phyloP scores from a whole-genome alignment of 2,113 vertebrate species.

The Cricetomys ansorgei region DNA sequence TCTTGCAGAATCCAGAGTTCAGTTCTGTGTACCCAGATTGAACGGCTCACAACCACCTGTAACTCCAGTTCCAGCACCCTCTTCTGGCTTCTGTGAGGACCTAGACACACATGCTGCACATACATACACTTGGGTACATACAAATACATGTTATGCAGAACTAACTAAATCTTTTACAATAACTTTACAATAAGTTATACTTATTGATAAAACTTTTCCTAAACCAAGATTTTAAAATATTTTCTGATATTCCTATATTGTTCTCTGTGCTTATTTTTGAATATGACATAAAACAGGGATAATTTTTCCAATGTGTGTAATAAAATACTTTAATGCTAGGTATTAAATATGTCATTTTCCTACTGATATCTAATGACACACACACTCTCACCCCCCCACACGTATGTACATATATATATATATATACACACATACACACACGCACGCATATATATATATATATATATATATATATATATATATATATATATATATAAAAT shows the following conservation, averaged over 20 bases:
- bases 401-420: no score
- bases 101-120: background rate
- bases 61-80: background rate
- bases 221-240: background rate
- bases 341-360: background rate
- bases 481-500: background rate
- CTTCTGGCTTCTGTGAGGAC: background rate
- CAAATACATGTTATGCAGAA: background rate
- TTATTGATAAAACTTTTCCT: conserved; percentile 22
- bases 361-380: background rate
- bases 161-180: background rate
- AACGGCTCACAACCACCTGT: background rate
- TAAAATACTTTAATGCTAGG: background rate
- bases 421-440: no score
- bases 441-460: no score
- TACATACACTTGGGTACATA: background rate
- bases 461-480: no score
- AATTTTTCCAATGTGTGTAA: background rate
- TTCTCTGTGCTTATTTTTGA: background rate
- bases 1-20: background rate
- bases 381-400: no score
- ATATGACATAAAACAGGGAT: background rate
- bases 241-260: background rate
- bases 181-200: no score
- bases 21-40: background rate